Percentiles rank a stretch among this genome's conserved stretches.
Conservation (phyloP, 2,888 invertebrate genomes). For the Epirrita christyi region DNA sequence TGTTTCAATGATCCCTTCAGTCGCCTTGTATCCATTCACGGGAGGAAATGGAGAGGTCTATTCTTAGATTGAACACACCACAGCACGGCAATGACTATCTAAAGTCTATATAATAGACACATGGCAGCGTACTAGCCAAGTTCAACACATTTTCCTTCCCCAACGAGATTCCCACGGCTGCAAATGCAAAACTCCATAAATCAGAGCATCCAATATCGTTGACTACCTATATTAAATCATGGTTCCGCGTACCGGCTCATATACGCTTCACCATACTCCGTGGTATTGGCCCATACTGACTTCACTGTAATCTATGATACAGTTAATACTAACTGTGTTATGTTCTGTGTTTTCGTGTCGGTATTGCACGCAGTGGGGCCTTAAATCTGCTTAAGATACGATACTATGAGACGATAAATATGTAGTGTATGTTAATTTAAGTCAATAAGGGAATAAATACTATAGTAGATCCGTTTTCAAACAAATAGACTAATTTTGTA, state of each 20-base stretch:
- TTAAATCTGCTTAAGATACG: conserved; percentile 33
- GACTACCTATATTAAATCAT: conserved; percentile 72
- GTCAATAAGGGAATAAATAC: not conserved
- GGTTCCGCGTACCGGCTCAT: conserved; percentile 53
- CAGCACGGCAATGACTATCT: too few species aligned
- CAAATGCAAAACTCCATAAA: conserved; percentile 65
- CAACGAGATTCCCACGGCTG: conserved; percentile 68
- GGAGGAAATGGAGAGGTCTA: too few species aligned
- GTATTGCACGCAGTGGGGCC: conserved; percentile 30
- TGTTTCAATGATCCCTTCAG: too few species aligned
- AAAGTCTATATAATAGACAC: too few species aligned
- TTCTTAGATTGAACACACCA: too few species aligned
- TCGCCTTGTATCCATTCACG: too few species aligned
- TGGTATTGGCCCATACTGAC: conserved; percentile 48
- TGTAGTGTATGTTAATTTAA: conserved; percentile 13
- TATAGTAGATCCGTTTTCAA: not conserved
- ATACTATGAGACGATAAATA: conserved; percentile 17
- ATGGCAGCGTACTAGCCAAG: not conserved
- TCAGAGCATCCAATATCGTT: conserved; percentile 77
- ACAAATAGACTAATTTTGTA: too few species aligned
- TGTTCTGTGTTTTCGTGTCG: conserved; percentile 14
- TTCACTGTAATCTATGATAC: not conserved
- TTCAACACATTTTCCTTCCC: conserved; percentile 23
- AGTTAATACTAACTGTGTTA: conserved; percentile 3
- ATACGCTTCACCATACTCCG: conserved; percentile 36